Evolutionary conservation across 2,113 vertebrate genomes (phyloP).

Genomic region (Platysteira castanea): DNA sequence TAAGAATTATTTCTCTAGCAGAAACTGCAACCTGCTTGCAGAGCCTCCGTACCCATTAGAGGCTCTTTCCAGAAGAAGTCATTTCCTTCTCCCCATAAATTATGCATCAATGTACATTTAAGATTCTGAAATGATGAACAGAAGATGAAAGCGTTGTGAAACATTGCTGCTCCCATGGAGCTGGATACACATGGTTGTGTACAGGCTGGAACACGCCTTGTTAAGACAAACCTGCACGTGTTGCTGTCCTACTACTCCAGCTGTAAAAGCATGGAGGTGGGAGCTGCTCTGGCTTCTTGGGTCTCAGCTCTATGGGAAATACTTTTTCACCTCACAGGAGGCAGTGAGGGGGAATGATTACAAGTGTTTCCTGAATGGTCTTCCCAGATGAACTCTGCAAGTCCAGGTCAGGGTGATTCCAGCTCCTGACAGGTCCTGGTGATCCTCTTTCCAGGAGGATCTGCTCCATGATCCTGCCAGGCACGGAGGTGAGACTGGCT

Average conservation of each 20-base stretch:
- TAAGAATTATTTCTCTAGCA: conserved; percentile 37
- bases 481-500: background rate
- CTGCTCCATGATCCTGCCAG: background rate
- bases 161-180: background rate
- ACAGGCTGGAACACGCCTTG: background rate
- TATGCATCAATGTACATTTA: conserved; percentile 57
- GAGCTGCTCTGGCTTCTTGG: background rate
- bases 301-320: background rate
- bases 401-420: background rate
- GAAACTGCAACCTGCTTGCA: conserved; percentile 30
- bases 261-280: background rate
- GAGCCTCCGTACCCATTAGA: conserved; percentile 53
- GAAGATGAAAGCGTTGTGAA: background rate
- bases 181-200: background rate
- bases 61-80: conserved; percentile 59
- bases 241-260: background rate
- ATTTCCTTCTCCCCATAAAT: conserved; percentile 65
- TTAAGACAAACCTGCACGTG: background rate
- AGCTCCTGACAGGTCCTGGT: background rate
- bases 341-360: background rate
- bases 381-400: background rate
- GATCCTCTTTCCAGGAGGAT: background rate
- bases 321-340: background rate
- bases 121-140: conserved; percentile 36
- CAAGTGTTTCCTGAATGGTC: background rate